Conservation (phyloP, 1,140 invertebrate genomes). For the Aphis craccivora region DNA sequence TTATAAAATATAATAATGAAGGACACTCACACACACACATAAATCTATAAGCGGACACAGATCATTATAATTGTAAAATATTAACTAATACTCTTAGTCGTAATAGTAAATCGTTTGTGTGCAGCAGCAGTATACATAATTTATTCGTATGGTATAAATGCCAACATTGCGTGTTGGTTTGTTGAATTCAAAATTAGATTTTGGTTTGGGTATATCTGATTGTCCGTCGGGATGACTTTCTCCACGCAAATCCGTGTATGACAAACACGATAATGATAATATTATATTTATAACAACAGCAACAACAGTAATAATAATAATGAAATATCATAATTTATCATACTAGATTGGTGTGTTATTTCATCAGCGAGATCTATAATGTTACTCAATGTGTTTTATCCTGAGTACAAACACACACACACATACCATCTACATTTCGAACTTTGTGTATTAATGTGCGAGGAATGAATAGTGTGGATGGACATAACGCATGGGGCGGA, state of each 20-base stretch:
- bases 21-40: background rate
- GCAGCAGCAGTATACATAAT: background rate
- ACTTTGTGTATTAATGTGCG: background rate
- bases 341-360: background rate
- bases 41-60: background rate
- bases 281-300: background rate
- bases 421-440: background rate
- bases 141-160: background rate
- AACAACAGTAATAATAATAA: background rate
- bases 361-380: background rate
- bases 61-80: background rate
- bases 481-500: background rate
- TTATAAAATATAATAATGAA: background rate
- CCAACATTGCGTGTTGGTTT: background rate
- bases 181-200: background rate
- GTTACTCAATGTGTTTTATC: no score
- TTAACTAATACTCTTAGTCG: background rate
- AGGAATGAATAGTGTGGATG: background rate
- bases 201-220: background rate
- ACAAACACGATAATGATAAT: background rate
- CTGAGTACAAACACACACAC: background rate
- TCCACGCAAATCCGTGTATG: background rate
- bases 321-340: constrained; percentile 8
- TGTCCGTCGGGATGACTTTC: background rate
- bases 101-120: background rate